Base-by-base conservation (phyloP, 1,140 invertebrate genomes). In the Drosophila subobscura region DNA sequence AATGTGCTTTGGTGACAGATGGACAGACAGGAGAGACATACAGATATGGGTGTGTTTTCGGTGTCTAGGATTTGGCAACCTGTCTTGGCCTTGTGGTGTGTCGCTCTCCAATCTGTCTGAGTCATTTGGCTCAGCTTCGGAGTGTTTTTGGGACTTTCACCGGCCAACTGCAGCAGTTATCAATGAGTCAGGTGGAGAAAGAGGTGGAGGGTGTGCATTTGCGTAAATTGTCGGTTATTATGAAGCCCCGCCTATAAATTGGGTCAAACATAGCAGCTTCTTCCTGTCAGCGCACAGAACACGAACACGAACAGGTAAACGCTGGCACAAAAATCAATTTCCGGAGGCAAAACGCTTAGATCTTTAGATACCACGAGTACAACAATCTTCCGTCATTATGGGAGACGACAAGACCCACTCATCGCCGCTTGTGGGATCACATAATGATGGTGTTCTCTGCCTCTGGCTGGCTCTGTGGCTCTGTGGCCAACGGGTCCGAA, bases 241-340 rank as follows among this genome's bases (percentile, higher is more conserved):
- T 57, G 29, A 42, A 47, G 42, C 51, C 12, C 7, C 65, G 67
- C 47, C 68, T 40, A 42, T 12, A 41, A 73, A 73, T 65, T 75
- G 72, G 77, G 66, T 75, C 65, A 67, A 23, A 47, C 46, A 65
- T 25, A 54, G 29, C 65, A 29, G 60, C 72, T 61, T 58, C 71
- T 80, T 80, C 78, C 77, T 63, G 55, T 79, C 56, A 27, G 5
- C 51, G 42, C 50, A 29, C 40, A 55, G 25, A 68, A 16, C 23
- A 51, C 33, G 51, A 16, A 16, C 60, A n/a, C 55, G 41, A 44
- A 71, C 45, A 25, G 45, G 52, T 57, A 50, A 46, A 67, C 60
- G 44, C 55, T 66, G 66, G 55, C 65, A 50, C 67, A 49, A 68
- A 68, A 56, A 77, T 66, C 81, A 84, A 84, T 84, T 84, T 84